These are phyloP conservation scores for Myotis lucifugus DNA, from an alignment of 2,113 vertebrate genomes.

Conservation along the genomic window DNA sequence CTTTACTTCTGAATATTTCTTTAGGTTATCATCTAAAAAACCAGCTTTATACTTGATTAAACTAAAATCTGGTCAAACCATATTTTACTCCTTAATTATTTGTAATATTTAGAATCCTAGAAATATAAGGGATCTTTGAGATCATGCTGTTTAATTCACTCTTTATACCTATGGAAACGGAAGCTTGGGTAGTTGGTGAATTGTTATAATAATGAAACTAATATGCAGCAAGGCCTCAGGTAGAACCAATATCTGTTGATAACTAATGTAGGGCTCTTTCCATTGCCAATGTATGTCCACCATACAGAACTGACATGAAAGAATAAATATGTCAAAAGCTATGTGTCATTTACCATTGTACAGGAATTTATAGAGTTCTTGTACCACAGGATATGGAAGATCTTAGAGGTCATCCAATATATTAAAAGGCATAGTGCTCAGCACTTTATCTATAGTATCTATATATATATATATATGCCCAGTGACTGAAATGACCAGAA, in stretches of 20 bases:
- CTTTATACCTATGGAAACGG: background rate
- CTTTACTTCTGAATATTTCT: background rate
- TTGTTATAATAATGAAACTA: background rate
- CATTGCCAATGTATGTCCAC: background rate
- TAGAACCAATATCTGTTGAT: background rate
- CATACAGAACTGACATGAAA: background rate
- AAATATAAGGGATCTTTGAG: background rate
- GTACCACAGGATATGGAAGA: background rate
- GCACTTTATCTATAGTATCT: background rate
- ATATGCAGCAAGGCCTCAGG: background rate
- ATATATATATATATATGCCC: too few relatives aligned
- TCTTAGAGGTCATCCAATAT: background rate
- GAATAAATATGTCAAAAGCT: background rate
- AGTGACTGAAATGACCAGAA: too few relatives aligned
- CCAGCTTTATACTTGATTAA: background rate
- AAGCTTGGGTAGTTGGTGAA: background rate
- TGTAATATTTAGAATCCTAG: background rate
- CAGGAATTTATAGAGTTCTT: background rate
- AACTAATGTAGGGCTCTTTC: background rate
- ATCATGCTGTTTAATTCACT: background rate
- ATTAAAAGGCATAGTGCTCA: background rate
- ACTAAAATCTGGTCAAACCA: background rate
- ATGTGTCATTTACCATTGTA: background rate
- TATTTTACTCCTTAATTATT: background rate
- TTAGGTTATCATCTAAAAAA: constrained; percentile 12